Percentiles rank a stretch among this genome's conserved stretches.
These are phyloP conservation scores for Bergia puertoricense DNA, from an alignment of 92 coral and sea anemone species.

Conservation along the genomic window DNA sequence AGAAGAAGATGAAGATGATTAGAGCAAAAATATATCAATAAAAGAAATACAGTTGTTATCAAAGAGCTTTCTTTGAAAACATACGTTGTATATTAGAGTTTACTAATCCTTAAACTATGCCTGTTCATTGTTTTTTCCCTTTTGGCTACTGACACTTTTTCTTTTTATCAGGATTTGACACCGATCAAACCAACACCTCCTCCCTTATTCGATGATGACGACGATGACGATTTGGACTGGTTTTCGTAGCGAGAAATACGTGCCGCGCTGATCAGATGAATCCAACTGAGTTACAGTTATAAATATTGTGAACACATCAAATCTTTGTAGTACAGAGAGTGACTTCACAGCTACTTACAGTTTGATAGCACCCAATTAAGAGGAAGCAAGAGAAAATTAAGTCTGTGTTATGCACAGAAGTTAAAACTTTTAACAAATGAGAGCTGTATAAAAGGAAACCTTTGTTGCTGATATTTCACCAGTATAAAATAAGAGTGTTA, in stretches of 20 bases:
- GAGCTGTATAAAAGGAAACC: neutral
- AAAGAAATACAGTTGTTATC: too few species aligned
- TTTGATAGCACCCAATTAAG: neutral
- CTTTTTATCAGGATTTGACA: slow-evolving; percentile 58
- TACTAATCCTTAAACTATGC: neutral
- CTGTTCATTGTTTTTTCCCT: neutral
- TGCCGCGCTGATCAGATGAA: neutral
- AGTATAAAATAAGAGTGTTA: neutral
- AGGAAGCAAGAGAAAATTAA: too few species aligned
- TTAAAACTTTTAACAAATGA: neutral
- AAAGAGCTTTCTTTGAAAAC: neutral
- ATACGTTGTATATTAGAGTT: neutral
- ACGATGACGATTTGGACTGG: slow-evolving; percentile 97
- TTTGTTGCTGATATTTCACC: neutral
- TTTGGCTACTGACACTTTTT: neutral
- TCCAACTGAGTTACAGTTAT: neutral
- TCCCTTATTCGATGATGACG: slow-evolving; percentile 95
- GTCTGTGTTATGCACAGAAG: neutral
- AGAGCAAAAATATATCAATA: too few species aligned
- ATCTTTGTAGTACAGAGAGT: neutral
- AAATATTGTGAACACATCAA: neutral
- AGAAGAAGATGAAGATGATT: too few species aligned
- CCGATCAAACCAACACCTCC: slow-evolving; percentile 85
- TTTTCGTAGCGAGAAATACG: slow-evolving; percentile 59
- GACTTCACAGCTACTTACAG: slow-evolving; percentile 12